phyloP scores from a whole-genome alignment of 23 tunicate genomes.

The Clavelina lepadiformis region DNA sequence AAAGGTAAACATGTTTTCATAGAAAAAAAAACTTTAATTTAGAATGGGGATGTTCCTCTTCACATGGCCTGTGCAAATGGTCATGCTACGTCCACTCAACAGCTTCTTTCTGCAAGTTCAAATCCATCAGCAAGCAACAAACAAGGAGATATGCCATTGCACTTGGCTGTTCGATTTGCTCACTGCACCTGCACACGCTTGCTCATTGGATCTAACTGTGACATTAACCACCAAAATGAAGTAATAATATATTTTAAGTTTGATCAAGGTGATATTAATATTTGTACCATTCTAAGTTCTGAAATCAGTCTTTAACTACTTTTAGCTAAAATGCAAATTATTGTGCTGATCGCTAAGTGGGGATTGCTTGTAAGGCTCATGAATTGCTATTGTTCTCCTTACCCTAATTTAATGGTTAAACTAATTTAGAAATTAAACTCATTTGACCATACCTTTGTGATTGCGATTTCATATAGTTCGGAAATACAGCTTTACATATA shows the following conservation, averaged over 20 bases:
- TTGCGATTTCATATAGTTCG: no score
- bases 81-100: conserved; percentile 8
- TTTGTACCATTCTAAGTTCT: no score
- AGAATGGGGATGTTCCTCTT: conserved; percentile 48
- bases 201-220: conserved; percentile 33
- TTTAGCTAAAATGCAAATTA: no score
- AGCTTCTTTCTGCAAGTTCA: conserved; percentile 2
- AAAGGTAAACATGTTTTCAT: no score
- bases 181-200: conserved; percentile 32
- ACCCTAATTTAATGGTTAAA: no score
- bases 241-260: no score
- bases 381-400: no score
- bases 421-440: no score
- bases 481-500: conserved; percentile 59
- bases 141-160: conserved; percentile 59
- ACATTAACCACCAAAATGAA: conserved; percentile 47
- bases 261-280: no score
- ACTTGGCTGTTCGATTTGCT: conserved; percentile 58
- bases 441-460: not conserved
- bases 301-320: no score
- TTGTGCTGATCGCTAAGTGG: no score
- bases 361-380: no score
- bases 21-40: not conserved
- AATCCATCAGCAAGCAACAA: conserved; percentile 7
- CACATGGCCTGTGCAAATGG: conserved; percentile 59